These are phyloP conservation scores for Pachycephus smyrnensis DNA, from an alignment of 2,888 invertebrate species.

Conservation along the genomic window DNA sequence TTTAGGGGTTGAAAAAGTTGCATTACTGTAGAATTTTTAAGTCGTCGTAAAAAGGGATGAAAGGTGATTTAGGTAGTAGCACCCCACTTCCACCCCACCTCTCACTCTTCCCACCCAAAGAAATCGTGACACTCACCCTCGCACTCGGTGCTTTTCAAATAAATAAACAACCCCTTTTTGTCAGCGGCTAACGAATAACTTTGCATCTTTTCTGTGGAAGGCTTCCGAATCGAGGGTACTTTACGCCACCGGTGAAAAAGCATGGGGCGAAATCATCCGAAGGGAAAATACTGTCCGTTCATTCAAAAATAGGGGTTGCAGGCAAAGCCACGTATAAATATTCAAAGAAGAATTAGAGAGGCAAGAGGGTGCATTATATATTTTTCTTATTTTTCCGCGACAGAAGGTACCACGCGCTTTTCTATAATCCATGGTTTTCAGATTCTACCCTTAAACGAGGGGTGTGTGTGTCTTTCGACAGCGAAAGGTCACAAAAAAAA, in stretches of 20 bases:
- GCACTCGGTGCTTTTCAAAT: background rate
- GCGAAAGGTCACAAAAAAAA: background rate
- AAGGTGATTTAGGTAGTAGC: background rate
- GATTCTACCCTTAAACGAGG: background rate
- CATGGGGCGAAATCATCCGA: background rate
- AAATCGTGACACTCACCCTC: background rate
- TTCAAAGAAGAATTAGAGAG: background rate
- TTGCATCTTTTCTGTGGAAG: background rate
- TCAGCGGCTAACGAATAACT: background rate
- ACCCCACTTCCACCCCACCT: background rate
- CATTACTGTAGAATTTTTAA: background rate
- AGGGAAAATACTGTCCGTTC: background rate
- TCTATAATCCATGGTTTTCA: background rate
- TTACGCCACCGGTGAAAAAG: background rate
- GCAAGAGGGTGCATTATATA: background rate
- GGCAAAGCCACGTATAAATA: background rate
- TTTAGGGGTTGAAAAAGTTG: background rate
- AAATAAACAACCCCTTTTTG: background rate
- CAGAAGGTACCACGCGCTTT: background rate
- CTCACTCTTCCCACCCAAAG: background rate
- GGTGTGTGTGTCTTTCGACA: background rate
- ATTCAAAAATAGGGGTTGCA: background rate
- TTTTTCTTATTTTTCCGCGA: background rate
- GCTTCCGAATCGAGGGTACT: background rate
- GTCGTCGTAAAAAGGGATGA: background rate